Base-by-base conservation (phyloP, 2,113 vertebrate species). In the Mohoua ochrocephala region DNA sequence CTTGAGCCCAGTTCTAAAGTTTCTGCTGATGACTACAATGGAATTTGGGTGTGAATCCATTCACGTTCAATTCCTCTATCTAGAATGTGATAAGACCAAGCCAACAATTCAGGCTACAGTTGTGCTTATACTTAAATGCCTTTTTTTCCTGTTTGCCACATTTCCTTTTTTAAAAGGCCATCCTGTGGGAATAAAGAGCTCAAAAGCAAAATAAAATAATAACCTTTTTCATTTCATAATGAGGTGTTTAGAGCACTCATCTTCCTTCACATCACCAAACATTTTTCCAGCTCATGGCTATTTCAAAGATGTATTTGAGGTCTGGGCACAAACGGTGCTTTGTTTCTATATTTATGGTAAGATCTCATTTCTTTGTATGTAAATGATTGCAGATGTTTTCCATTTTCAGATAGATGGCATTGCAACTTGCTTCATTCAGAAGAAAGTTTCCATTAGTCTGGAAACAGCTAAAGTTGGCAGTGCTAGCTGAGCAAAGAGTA, bases 31-130 rank as follows among this genome's bases (percentile, higher is more conserved):
- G 83, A 81, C 73, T 92, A 23, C 41, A 84, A 11, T 26, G 76
- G 87, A 96, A 96, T 93, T 70, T 89, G 93, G 83, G 76, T 74
- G 76, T 75, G 79, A 96, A 89, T 81, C 56, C 28, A 68, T 84
- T 74, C 69, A 71, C 75, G 75, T 96, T 78, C 75, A 71, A 64
- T 87, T 93, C 50, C 53, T 88, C 67, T 68, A 54, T 70, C 75
- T 56, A 47, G 63, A 74, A 70, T 59, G 35, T 13, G 79, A 70
- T 93, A 94, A 93, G 53, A 64, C 31, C 44, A 95, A 89, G 86
- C 64, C 79, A 91, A 64, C n/a, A 53, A 71, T 67, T 49, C 54
- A 86, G 60, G 18, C 33, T 59, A 68, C 21, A 44, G 41, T 20
- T 63, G 13, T 27, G 16, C 44, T 82, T 78, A 59, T 78, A 49